Evolutionary conservation across 2,113 vertebrate genomes (phyloP).

Genomic region (Microcebus griseorufus): DNA sequence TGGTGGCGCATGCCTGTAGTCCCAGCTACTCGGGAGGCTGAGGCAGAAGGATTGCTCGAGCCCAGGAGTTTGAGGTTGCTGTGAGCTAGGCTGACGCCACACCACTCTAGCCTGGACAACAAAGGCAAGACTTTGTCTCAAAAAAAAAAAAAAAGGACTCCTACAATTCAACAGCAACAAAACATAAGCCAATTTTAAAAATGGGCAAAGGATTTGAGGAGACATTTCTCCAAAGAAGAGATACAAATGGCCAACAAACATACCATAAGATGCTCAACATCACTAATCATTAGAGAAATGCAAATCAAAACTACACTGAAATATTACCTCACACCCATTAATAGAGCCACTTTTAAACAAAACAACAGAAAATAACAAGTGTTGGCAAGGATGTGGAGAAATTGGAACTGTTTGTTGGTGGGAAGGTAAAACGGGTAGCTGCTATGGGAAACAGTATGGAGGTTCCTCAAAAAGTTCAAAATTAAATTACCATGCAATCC

Average conservation of each 20-base stretch:
- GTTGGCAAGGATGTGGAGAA: neutral
- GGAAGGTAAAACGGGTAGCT: neutral
- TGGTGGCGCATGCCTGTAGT: no score
- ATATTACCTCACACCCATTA: neutral
- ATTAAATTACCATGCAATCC: neutral
- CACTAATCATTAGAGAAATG: neutral
- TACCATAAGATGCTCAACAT: neutral
- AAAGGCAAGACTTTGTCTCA: no score
- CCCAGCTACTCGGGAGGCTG: no score
- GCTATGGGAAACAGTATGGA: neutral
- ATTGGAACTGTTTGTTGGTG: neutral
- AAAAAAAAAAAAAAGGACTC: no score
- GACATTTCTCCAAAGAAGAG: neutral
- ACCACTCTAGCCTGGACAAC: no score
- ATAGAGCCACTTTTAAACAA: neutral
- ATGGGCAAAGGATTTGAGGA: neutral
- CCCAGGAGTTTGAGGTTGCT: no score
- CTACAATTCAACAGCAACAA: neutral
- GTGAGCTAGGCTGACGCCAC: no score
- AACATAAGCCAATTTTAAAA: neutral
- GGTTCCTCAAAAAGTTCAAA: neutral
- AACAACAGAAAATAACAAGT: neutral
- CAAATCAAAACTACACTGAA: neutral
- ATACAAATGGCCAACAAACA: neutral
- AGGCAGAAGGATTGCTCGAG: no score